Percentiles rank a stretch among this genome's conserved stretches.
phyloP scores from a whole-genome alignment of 2,797 vertebrate species.

The Echeneis naucrates region DNA sequence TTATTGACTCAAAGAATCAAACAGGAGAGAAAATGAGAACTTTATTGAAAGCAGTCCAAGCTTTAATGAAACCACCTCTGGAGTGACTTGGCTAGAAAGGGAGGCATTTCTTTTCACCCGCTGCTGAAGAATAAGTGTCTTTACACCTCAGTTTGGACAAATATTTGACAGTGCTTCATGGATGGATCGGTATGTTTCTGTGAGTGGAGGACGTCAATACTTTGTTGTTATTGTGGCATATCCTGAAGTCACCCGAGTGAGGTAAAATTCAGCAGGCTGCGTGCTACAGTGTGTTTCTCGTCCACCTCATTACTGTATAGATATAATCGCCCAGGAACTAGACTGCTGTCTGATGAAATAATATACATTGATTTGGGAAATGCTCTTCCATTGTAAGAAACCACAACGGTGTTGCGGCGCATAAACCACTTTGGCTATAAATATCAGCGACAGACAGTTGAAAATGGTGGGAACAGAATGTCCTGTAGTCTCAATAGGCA shows the following conservation, averaged over 20 bases:
- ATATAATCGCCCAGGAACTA: neutral
- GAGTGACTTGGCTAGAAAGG: neutral
- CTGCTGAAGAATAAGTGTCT: neutral
- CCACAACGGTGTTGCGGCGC: neutral
- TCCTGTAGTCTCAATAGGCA: constrained; percentile 47
- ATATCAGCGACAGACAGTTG: constrained; percentile 21
- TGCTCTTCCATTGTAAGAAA: constrained; percentile 11
- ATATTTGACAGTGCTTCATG: constrained; percentile 10
- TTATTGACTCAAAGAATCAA: constrained; percentile 45
- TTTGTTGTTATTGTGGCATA: constrained; percentile 9
- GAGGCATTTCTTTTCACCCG: constrained; percentile 12
- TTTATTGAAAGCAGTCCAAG: constrained; percentile 18
- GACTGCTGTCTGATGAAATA: constrained; percentile 3
- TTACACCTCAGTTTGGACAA: constrained; percentile 3
- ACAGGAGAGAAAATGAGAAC: constrained; percentile 7
- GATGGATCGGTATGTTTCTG: neutral
- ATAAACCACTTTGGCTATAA: constrained; percentile 20
- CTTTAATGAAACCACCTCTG: constrained; percentile 25
- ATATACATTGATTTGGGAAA: no score
- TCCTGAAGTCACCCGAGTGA: constrained; percentile 7
- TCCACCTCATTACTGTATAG: neutral
- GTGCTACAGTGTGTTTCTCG: neutral
- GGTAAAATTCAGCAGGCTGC: no score
- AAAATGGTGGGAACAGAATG: constrained; percentile 34
- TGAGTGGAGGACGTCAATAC: constrained; percentile 6